A percentile compares a stretch with the other conserved stretches of the same genome.
These are phyloP conservation scores for Istiophorus platypterus DNA, from an alignment of 2,113 vertebrate genomes.

Conservation along the genomic window DNA sequence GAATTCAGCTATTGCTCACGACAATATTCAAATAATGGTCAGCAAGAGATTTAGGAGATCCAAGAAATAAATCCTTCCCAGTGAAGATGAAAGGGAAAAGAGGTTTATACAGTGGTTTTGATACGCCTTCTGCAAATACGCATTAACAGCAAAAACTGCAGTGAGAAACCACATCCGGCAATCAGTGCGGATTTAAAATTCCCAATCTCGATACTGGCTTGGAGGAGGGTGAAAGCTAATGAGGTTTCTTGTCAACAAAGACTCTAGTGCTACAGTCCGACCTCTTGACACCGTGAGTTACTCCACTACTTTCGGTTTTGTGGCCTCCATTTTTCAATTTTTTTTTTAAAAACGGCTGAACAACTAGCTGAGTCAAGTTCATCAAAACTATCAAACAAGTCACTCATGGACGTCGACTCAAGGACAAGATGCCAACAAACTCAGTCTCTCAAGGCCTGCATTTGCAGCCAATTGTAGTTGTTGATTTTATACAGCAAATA, in stretches of 20 bases:
- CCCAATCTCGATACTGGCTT: constrained; percentile 43
- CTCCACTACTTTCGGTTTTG: constrained; percentile 7
- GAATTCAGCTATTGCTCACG: constrained; percentile 25
- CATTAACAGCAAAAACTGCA: constrained; percentile 22
- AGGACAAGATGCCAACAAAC: constrained; percentile 10
- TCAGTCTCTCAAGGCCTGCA: neutral
- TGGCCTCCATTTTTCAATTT: neutral
- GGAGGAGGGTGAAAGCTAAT: constrained; percentile 67
- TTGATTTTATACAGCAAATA: neutral
- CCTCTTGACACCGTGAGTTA: constrained; percentile 41
- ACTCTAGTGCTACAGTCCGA: constrained; percentile 31
- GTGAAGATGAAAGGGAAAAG: constrained; percentile 38
- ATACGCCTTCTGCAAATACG: constrained; percentile 39
- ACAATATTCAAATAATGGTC: constrained; percentile 53
- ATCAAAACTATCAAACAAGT: constrained; percentile 47
- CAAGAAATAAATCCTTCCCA: constrained; percentile 11
- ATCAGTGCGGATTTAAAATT: constrained; percentile 46
- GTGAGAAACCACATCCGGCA: constrained; percentile 32
- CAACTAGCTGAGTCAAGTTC: constrained; percentile 11
- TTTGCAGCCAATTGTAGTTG: neutral
- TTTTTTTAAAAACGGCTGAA: constrained; percentile 1
- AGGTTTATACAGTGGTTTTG: constrained; percentile 25
- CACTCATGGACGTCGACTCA: neutral
- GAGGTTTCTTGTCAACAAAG: constrained; percentile 65
- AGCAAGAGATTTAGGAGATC: constrained; percentile 30